Evolutionary conservation across 2,888 invertebrate genomes (phyloP).

Genomic region (Autographa gamma): DNA sequence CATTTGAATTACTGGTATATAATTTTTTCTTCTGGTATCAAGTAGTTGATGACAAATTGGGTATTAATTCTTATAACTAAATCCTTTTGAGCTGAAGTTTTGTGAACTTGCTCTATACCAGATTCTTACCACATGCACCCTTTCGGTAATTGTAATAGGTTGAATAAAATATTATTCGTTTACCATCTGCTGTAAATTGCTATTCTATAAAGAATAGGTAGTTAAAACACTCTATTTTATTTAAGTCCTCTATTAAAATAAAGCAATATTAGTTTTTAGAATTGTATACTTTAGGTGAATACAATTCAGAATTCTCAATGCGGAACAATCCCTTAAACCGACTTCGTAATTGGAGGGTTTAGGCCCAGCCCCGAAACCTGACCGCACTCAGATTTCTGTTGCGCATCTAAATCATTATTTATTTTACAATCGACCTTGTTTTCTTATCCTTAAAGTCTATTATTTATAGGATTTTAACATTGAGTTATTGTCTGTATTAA

Average conservation of each 20-base stretch:
- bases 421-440: conserved; percentile 20
- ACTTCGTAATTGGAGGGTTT: conserved; percentile 45
- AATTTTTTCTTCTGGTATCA: no score
- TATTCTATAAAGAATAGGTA: no score
- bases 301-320: conserved; percentile 32
- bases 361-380: conserved; percentile 24
- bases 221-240: no score
- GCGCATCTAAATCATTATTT: conserved; percentile 43
- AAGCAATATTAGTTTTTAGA: background rate
- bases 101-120: no score
- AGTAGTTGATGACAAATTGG: no score
- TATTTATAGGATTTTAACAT: background rate
- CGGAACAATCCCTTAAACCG: conserved; percentile 28
- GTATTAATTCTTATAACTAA: no score
- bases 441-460: conserved; percentile 4
- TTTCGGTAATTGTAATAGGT: no score
- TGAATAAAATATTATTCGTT: no score
- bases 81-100: no score
- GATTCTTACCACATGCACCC: no score
- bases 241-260: background rate
- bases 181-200: no score
- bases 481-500: background rate
- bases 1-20: no score
- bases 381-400: conserved; percentile 33
- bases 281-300: conserved; percentile 6